Conservation (phyloP, 2,888 invertebrate species). For the Spodoptera exigua region DNA sequence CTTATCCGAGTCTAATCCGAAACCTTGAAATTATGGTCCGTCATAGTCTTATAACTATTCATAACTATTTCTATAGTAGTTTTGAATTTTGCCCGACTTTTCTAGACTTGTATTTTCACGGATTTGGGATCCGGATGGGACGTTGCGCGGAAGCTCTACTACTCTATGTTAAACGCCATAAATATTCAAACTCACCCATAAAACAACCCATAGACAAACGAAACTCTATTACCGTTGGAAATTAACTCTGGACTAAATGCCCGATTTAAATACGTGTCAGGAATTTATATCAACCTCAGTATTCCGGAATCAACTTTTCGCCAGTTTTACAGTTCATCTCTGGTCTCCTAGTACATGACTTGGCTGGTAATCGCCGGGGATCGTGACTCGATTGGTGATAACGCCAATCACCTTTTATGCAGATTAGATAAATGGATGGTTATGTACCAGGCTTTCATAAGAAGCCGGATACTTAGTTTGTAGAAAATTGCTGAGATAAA, state of each 20-base stretch:
- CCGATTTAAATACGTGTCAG: constrained; percentile 27
- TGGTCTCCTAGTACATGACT: constrained; percentile 38
- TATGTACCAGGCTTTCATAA: background rate
- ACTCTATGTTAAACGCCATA: constrained; percentile 20
- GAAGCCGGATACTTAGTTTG: background rate
- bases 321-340: constrained; percentile 37
- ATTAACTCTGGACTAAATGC: constrained; percentile 27
- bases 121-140: too few relatives aligned
- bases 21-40: too few relatives aligned
- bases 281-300: constrained; percentile 12
- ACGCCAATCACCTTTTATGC: constrained; percentile 27
- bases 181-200: constrained; percentile 24
- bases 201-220: constrained; percentile 29
- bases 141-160: too few relatives aligned
- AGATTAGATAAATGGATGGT: constrained; percentile 16
- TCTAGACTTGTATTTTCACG: too few relatives aligned
- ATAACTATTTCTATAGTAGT: too few relatives aligned
- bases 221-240: constrained; percentile 39
- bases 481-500: constrained; percentile 9
- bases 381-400: constrained; percentile 33
- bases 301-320: constrained; percentile 35
- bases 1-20: too few relatives aligned
- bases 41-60: too few relatives aligned
- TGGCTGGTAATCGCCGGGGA: constrained; percentile 23
- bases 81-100: too few relatives aligned